Evolutionary conservation across 2,888 invertebrate species (phyloP), one percentile per base, ranked within the genome.

Genomic region (Ectemnius cavifrons): DNA sequence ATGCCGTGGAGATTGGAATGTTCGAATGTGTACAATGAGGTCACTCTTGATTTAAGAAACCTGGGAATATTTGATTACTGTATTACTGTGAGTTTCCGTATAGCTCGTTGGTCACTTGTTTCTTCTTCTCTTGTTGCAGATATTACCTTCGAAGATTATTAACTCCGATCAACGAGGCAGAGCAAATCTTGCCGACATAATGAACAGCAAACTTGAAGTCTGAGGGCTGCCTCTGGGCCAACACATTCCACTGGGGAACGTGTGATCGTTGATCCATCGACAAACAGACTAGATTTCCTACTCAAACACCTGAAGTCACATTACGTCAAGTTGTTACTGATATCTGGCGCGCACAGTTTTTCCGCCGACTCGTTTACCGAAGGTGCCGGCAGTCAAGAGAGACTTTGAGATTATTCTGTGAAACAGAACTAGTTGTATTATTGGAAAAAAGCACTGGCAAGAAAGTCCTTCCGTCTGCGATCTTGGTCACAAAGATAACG

Each of bases 91-190:
- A 37, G 8, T 37, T 37, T 37, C 37, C 37, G 37, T 37, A 37
- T 6, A 37, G 37, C 37, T 37, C 6, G 37, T 37, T 37, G 5
- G 8, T 37, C 37, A 37, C 37, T 6, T 37, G 37, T 8, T 37
- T 67, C 56, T 61, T 5, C n/a, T 67, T 73, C 78, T 78, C 58
- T 72, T 79, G 72, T 79, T 79, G 62, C 79, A 79, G 79, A 72
- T 79, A 66, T 69, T 49, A 27, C 46, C 49, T 67, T 71, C 20
- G n/a, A 14, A 20, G 63, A 65, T 14, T 71, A 68, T 71, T 61
- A 52, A 20, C 52, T 67, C 61, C 63, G 8, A n/a, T 16, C 65
- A n/a, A 64, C 59, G 61, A 67, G 64, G 47, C 58, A 64, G 52
- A 65, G 52, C 62, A 49, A 27, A 37, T 18, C 47, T 28, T 46